phyloP scores from a whole-genome alignment of 2,888 invertebrate genomes.

The Dione vanillae region DNA sequence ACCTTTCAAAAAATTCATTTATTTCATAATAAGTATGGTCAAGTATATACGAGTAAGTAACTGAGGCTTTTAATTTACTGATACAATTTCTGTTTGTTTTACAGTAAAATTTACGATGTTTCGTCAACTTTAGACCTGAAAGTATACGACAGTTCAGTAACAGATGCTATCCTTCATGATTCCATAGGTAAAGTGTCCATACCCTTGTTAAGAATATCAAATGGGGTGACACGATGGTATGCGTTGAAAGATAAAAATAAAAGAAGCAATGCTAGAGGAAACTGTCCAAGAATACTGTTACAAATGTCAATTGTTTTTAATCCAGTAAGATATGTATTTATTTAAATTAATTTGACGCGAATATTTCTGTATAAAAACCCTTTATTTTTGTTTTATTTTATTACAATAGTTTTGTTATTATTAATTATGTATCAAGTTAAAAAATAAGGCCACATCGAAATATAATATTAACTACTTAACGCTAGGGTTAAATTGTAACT shows the following conservation, averaged over 20 bases:
- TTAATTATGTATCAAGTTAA: background rate
- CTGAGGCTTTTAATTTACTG: too few species aligned
- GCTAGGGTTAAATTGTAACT: background rate
- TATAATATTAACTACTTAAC: background rate
- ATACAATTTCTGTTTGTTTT: too few species aligned
- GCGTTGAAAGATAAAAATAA: slow-evolving; percentile 69
- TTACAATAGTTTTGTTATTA: background rate
- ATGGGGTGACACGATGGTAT: slow-evolving; percentile 68
- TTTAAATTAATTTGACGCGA: background rate
- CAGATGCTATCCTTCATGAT: slow-evolving; percentile 57
- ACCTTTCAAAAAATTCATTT: background rate
- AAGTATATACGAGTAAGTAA: too few species aligned
- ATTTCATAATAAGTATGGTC: too few species aligned
- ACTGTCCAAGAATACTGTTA: slow-evolving; percentile 69
- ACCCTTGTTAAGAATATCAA: slow-evolving; percentile 66
- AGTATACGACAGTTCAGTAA: slow-evolving; percentile 64
- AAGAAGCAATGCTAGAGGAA: slow-evolving; percentile 66
- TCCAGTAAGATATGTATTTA: slow-evolving; percentile 61
- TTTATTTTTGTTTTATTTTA: background rate
- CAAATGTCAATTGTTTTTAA: slow-evolving; percentile 72
- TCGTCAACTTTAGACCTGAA: slow-evolving; percentile 70
- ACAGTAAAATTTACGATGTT: slow-evolving; percentile 73
- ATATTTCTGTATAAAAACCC: background rate
- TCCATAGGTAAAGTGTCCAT: slow-evolving; percentile 69
- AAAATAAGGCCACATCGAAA: background rate